These are phyloP conservation scores for Drosophila melanosoma DNA, from an alignment of 2,888 invertebrate genomes.

Conservation along the genomic window DNA sequence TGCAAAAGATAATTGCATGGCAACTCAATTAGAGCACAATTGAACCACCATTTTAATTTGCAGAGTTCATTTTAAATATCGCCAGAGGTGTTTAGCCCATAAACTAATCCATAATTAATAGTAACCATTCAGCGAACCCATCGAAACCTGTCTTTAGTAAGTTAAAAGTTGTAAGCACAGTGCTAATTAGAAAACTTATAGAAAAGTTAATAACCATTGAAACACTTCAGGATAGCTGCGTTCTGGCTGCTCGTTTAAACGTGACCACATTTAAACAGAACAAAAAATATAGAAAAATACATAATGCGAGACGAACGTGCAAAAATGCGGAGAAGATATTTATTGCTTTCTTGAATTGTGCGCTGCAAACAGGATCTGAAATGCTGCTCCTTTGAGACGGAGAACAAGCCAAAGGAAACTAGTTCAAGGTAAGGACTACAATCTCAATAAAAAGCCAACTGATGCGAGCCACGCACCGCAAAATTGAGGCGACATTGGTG, in stretches of 20 bases:
- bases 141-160: neutral
- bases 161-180: constrained; percentile 62
- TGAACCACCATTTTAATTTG: constrained; percentile 55
- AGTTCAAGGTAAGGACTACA: constrained; percentile 59
- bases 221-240: constrained; percentile 2
- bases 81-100: constrained; percentile 13
- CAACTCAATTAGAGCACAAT: constrained; percentile 65
- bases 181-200: constrained; percentile 72
- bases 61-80: constrained; percentile 13
- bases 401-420: constrained; percentile 43
- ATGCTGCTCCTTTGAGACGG: constrained; percentile 41
- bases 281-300: constrained; percentile 36
- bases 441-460: constrained; percentile 66
- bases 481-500: constrained; percentile 46
- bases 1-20: constrained; percentile 60
- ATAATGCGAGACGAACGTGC: constrained; percentile 64
- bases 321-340: constrained; percentile 62
- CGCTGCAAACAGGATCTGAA: constrained; percentile 25
- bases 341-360: constrained; percentile 46
- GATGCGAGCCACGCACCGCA: constrained; percentile 42
- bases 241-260: constrained; percentile 63
- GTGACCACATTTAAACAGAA: constrained; percentile 75
- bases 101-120: constrained; percentile 60
- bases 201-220: constrained; percentile 34
- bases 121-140: constrained; percentile 9